Evolutionary conservation across 2,888 invertebrate species (phyloP).

Genomic region (Hesperia comma): DNA sequence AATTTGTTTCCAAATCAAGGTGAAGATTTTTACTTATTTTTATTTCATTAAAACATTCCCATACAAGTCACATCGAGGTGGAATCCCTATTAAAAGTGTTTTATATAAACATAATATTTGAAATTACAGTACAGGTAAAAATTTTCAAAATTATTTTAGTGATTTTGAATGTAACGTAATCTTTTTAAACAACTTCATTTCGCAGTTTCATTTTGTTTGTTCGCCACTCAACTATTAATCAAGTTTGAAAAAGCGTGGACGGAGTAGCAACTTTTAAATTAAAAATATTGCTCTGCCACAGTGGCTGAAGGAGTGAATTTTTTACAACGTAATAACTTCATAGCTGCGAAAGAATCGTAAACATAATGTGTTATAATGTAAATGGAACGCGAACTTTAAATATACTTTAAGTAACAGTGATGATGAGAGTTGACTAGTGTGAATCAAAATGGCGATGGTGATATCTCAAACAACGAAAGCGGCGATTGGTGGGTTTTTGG

Average conservation of each 20-base stretch:
- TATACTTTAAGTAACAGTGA: constrained; percentile 5
- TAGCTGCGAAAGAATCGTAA: constrained; percentile 24
- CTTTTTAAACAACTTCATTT: constrained; percentile 28
- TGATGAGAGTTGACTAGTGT: constrained; percentile 61
- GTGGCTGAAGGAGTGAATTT: constrained; percentile 27
- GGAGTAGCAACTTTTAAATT: constrained; percentile 36
- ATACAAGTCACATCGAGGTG: neutral
- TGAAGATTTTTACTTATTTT: too few species aligned
- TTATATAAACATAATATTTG: constrained; percentile 7
- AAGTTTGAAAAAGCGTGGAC: constrained; percentile 33
- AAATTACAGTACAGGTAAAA: neutral
- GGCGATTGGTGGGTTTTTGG: constrained; percentile 75
- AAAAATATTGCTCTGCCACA: constrained; percentile 33
- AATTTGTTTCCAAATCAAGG: too few species aligned
- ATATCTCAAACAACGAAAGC: constrained; percentile 80
- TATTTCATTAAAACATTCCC: too few species aligned
- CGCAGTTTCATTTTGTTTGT: constrained; percentile 32
- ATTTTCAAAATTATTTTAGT: neutral
- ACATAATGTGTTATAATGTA: constrained; percentile 21
- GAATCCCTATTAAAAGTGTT: neutral
- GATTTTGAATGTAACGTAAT: constrained; percentile 17
- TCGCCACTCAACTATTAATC: constrained; percentile 35
- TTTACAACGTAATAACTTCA: constrained; percentile 27
- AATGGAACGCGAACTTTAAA: constrained; percentile 25
- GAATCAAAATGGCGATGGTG: constrained; percentile 77